A percentile compares a stretch with the other conserved stretches of the same genome.
Conservation (phyloP, 2,888 invertebrate genomes). For the Eudasyphora cyanicolor region DNA sequence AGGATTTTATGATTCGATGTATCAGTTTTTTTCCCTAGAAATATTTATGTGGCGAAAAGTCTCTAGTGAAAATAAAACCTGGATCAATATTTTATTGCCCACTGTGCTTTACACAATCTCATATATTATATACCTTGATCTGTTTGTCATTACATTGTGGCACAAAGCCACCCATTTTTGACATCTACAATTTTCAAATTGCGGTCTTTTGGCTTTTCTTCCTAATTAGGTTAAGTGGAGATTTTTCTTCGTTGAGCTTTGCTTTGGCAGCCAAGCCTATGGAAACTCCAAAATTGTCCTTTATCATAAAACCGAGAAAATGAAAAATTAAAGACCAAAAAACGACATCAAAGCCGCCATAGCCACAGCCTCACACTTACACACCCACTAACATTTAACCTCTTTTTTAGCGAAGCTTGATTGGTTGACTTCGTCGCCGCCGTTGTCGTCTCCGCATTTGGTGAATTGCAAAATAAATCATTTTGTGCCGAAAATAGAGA, state of each 20-base stretch:
- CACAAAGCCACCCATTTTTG: conserved; percentile 6
- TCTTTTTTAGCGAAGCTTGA: conserved; percentile 32
- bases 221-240: conserved; percentile 61
- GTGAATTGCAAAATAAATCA: conserved; percentile 58
- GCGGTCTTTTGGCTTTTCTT: conserved; percentile 33
- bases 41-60: too few species aligned
- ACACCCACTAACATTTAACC: conserved; percentile 63
- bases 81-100: not conserved
- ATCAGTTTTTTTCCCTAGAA: too few species aligned
- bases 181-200: conserved; percentile 31
- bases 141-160: not conserved
- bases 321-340: conserved; percentile 52
- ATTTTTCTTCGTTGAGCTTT: conserved; percentile 6
- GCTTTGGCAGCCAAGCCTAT: conserved; percentile 35
- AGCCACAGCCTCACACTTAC: conserved; percentile 38
- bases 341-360: conserved; percentile 30
- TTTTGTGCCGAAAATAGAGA: conserved; percentile 37
- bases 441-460: not conserved
- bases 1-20: too few species aligned
- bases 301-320: conserved; percentile 23
- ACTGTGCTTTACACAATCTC: not conserved
- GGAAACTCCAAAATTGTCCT: conserved; percentile 59
- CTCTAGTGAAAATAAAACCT: too few species aligned
- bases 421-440: not conserved
- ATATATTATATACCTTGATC: not conserved